Evolutionary conservation across 2,113 vertebrate genomes (phyloP).

Genomic region (Sceloporus undulatus): DNA sequence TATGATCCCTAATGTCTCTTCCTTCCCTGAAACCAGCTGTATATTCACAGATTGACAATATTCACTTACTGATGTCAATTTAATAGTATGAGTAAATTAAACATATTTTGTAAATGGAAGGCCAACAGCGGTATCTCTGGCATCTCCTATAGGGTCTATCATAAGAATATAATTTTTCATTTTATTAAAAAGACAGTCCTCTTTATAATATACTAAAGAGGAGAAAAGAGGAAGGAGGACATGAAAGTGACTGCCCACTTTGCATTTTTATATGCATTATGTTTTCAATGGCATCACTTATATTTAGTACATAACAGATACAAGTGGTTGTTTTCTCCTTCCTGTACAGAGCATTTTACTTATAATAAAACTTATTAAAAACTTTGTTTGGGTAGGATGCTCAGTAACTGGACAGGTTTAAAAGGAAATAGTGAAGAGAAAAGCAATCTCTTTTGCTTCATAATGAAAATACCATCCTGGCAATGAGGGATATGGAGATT

Average conservation of each 20-base stretch:
- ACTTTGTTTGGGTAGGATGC: not conserved
- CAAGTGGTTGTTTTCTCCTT: not conserved
- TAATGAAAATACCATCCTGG: not conserved
- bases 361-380: not conserved
- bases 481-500: not conserved
- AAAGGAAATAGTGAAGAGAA: not conserved
- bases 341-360: not conserved
- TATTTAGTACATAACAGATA: not conserved
- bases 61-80: conserved; percentile 47
- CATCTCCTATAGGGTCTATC: not conserved
- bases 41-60: not conserved
- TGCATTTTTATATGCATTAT: not conserved
- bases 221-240: not conserved
- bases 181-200: not conserved
- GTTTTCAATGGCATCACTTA: not conserved
- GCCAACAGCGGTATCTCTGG: conserved; percentile 32
- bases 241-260: not conserved
- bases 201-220: not conserved
- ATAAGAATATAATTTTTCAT: not conserved
- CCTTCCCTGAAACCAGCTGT: not conserved
- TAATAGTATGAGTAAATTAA: conserved; percentile 53
- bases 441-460: not conserved
- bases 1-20: too few species aligned
- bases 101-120: conserved; percentile 40
- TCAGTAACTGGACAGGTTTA: not conserved